These are phyloP conservation scores for Himalopsyche japonica DNA, from an alignment of 2,888 invertebrate genomes.

Conservation along the genomic window DNA sequence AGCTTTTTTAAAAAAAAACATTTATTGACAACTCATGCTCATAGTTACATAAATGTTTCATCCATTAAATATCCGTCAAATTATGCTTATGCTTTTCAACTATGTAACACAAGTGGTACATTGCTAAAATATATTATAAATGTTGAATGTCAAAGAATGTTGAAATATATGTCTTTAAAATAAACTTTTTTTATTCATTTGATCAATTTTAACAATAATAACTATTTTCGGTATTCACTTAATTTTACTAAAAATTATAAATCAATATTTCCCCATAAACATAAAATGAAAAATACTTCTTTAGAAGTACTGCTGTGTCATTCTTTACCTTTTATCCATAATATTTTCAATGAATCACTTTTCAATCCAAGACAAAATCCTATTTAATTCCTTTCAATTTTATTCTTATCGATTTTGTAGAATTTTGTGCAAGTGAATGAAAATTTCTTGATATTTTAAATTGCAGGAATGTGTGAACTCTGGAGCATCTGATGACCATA, in stretches of 20 bases:
- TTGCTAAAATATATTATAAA: neutral
- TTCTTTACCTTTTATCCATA: neutral
- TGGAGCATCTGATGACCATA: constrained; percentile 64
- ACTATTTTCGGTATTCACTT: too few species aligned
- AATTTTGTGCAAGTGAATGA: neutral
- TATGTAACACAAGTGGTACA: neutral
- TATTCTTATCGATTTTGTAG: neutral
- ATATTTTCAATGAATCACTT: too few species aligned
- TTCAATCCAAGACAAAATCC: too few species aligned
- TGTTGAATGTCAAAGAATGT: neutral
- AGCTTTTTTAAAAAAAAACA: too few species aligned
- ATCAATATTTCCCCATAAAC: too few species aligned
- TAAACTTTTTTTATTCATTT: neutral
- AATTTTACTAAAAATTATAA: too few species aligned
- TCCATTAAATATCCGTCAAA: neutral
- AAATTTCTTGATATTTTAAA: neutral
- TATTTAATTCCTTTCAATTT: neutral
- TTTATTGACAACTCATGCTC: too few species aligned
- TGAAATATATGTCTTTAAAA: neutral
- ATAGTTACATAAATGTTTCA: neutral
- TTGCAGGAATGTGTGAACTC: constrained; percentile 60
- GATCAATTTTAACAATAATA: too few species aligned
- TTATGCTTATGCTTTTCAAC: neutral
- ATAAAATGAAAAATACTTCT: too few species aligned
- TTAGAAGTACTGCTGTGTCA: too few species aligned